These are phyloP conservation scores for Isurus oxyrinchus DNA, from an alignment of 2,113 vertebrate species.

Conservation along the genomic window DNA sequence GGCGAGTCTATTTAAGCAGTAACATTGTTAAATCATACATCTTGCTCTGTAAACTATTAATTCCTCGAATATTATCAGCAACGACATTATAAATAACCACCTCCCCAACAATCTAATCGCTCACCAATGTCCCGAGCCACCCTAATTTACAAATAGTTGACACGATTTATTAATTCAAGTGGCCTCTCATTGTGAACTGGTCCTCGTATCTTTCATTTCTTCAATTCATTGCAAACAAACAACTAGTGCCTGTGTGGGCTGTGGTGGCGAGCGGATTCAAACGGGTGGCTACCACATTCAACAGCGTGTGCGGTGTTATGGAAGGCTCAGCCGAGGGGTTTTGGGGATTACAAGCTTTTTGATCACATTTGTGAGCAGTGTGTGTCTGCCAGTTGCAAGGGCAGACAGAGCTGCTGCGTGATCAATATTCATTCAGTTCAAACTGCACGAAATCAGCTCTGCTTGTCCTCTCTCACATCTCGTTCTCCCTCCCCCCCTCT, in stretches of 20 bases:
- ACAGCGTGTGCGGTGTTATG: not conserved
- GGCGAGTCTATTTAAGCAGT: not conserved
- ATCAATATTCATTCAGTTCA: conserved; percentile 43
- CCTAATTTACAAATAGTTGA: not conserved
- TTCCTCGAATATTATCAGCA: not conserved
- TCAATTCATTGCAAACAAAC: not conserved
- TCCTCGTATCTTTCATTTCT: not conserved
- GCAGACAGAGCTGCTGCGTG: not conserved
- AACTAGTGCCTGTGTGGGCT: not conserved
- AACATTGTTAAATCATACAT: not conserved
- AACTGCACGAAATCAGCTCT: conserved; percentile 56
- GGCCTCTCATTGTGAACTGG: not conserved
- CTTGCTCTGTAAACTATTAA: not conserved
- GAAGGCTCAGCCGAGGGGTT: conserved; percentile 35
- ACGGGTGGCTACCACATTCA: not conserved
- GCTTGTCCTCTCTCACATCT: conserved; percentile 37
- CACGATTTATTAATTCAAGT: not conserved
- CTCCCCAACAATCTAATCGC: not conserved
- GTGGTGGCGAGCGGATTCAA: not conserved
- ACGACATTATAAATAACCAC: not conserved
- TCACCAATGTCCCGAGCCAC: not conserved
- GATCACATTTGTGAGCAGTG: conserved; percentile 37
- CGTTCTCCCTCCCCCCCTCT: not conserved
- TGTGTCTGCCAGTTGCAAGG: not conserved
- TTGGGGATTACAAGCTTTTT: conserved; percentile 36